Conservation (phyloP, 2,888 invertebrate genomes). For the Campoplex capitator region DNA sequence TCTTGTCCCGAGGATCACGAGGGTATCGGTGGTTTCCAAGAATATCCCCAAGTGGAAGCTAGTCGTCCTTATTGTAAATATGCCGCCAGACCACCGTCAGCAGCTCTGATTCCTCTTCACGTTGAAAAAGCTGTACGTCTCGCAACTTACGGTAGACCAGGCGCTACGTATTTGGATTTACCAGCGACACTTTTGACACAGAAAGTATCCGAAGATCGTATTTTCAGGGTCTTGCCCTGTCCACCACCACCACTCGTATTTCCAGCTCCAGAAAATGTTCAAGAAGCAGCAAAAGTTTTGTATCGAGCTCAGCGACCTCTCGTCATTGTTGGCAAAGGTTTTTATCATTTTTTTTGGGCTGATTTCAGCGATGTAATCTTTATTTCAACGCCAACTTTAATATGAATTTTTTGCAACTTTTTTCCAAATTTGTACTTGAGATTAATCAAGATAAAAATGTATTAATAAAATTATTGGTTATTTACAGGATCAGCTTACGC, state of each 20-base stretch:
- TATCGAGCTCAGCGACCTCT: slow-evolving; percentile 92
- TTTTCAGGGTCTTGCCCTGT: slow-evolving; percentile 78
- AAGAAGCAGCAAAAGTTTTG: slow-evolving; percentile 89
- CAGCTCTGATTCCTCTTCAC: slow-evolving; percentile 93
- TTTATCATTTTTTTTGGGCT: not conserved
- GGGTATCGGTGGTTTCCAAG: slow-evolving; percentile 98
- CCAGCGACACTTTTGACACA: slow-evolving; percentile 93
- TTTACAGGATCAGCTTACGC: slow-evolving; percentile 91
- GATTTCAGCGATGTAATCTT: not conserved
- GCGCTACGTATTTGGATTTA: slow-evolving; percentile 95
- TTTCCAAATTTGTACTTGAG: too few relatives aligned
- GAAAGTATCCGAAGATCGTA: slow-evolving; percentile 80
- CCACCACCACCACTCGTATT: slow-evolving; percentile 89
- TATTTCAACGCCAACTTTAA: too few relatives aligned
- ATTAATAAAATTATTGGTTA: not conserved
- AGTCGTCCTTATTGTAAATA: slow-evolving; percentile 97
- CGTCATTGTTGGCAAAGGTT: slow-evolving; percentile 94
- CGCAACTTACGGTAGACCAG: slow-evolving; percentile 94
- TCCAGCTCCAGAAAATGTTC: slow-evolving; percentile 90
- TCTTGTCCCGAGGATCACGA: slow-evolving; percentile 96
- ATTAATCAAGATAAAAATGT: too few relatives aligned
- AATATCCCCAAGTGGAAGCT: slow-evolving; percentile 95
- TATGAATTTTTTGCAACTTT: too few relatives aligned
- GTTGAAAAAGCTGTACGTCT: slow-evolving; percentile 96
- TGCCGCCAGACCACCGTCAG: slow-evolving; percentile 93